Conservation (phyloP, 1,140 invertebrate species). For the Drosophila triauraria region DNA sequence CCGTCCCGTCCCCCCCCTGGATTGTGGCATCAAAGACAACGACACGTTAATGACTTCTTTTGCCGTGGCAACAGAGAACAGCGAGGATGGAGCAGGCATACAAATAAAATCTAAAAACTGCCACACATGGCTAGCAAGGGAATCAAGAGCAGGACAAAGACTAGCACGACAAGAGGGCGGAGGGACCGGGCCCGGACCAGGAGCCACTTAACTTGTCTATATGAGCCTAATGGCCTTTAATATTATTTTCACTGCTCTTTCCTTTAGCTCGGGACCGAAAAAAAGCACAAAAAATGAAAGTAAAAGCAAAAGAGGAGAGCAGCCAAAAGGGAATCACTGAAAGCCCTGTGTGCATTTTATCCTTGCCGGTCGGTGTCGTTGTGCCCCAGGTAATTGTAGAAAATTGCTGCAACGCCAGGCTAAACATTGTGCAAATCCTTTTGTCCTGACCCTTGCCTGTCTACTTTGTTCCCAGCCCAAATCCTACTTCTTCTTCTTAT, state of each 20-base stretch:
- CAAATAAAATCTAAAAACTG: constrained; percentile 79
- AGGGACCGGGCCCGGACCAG: constrained; percentile 25
- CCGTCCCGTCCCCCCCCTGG: constrained; percentile 9
- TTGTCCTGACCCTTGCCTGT: constrained; percentile 51
- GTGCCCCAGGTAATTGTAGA: constrained; percentile 79
- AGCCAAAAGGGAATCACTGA: constrained; percentile 75
- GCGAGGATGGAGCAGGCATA: constrained; percentile 54
- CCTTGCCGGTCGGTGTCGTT: constrained; percentile 61
- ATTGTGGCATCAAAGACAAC: constrained; percentile 78
- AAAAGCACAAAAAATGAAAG: constrained; percentile 21
- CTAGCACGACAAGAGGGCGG: neutral
- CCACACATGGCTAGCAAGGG: constrained; percentile 58
- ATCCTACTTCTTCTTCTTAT: constrained; percentile 15
- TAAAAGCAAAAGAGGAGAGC: constrained; percentile 18
- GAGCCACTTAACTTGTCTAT: constrained; percentile 85
- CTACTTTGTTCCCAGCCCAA: constrained; percentile 24
- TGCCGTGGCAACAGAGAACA: constrained; percentile 63
- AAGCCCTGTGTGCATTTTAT: constrained; percentile 79
- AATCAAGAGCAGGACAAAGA: constrained; percentile 40
- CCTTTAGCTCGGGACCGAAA: constrained; percentile 51
- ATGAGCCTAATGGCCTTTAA: constrained; percentile 84
- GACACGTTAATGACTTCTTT: constrained; percentile 84
- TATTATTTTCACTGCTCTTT: constrained; percentile 81
- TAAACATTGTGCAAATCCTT: constrained; percentile 84
- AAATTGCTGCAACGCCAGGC: constrained; percentile 81